Evolutionary conservation across 2,113 vertebrate genomes (phyloP).

Genomic region (Crotalus helleri): DNA sequence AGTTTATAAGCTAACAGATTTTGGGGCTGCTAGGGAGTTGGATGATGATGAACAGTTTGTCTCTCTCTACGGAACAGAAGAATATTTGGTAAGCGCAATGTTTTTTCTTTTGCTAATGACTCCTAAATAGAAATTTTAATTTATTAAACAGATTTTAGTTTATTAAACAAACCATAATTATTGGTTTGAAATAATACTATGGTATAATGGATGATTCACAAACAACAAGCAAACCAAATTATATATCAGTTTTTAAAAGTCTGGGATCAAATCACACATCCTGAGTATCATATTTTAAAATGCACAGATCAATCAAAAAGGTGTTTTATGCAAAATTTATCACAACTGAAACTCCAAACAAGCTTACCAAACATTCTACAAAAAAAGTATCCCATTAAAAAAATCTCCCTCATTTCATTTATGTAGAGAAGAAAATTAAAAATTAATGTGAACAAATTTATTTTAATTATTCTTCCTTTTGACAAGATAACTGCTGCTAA

Average conservation of each 20-base stretch:
- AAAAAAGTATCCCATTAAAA: background rate
- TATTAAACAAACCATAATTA: background rate
- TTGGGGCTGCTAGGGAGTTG: slow-evolving; percentile 91
- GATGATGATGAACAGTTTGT: slow-evolving; percentile 98
- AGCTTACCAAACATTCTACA: background rate
- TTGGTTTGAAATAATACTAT: background rate
- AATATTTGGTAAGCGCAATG: slow-evolving; percentile 85
- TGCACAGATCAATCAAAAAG: background rate
- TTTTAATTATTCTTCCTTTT: background rate
- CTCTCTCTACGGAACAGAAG: slow-evolving; percentile 97
- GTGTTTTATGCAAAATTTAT: background rate
- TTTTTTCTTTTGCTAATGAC: slow-evolving; percentile 15
- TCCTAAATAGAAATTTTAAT: background rate
- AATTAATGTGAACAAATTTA: background rate
- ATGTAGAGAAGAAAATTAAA: background rate
- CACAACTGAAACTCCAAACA: no score
- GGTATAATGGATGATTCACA: background rate
- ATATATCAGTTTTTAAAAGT: background rate
- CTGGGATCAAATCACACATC: background rate
- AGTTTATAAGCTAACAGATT: slow-evolving; percentile 97
- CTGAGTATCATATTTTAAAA: background rate
- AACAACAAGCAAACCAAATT: background rate
- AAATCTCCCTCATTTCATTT: background rate
- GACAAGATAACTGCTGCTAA: background rate
- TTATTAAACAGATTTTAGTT: background rate